A percentile compares a stretch with the other conserved stretches of the same genome.
phyloP scores from a whole-genome alignment of 2,888 invertebrate species.

The Drosophila heteroneura region DNA sequence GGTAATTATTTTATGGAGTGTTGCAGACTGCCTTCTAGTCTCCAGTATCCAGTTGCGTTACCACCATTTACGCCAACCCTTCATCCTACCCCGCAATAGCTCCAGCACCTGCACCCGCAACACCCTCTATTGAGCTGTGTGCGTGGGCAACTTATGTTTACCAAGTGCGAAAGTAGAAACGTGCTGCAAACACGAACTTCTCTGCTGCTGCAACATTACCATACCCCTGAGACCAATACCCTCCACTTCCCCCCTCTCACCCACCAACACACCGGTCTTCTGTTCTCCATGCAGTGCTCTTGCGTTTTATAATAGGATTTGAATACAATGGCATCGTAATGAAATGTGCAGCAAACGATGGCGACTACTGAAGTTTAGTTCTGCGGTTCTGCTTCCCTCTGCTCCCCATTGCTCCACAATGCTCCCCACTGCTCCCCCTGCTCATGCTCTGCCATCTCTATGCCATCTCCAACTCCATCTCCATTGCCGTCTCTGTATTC shows the following conservation, averaged over 20 bases:
- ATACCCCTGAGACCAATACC: not conserved
- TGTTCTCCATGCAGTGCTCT: constrained; percentile 57
- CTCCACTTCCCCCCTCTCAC: not conserved
- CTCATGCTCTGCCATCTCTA: constrained; percentile 11
- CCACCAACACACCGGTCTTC: constrained; percentile 1
- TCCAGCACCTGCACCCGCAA: not conserved
- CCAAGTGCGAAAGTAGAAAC: constrained; percentile 80
- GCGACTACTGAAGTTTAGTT: constrained; percentile 69
- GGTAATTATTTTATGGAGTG: constrained; percentile 78
- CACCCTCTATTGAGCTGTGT: constrained; percentile 29
- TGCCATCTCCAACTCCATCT: constrained; percentile 1
- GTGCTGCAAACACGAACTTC: constrained; percentile 79
- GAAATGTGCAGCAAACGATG: constrained; percentile 80
- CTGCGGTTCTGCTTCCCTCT: constrained; percentile 60
- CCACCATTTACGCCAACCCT: not conserved
- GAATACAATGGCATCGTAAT: constrained; percentile 79
- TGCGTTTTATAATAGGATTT: constrained; percentile 78
- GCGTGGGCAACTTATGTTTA: constrained; percentile 78
- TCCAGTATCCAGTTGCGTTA: constrained; percentile 11
- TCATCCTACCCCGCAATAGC: not conserved
- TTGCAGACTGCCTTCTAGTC: constrained; percentile 43
- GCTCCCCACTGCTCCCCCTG: not conserved
- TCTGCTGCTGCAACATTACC: constrained; percentile 51
- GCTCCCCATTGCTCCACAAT: not conserved
- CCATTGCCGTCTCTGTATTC: constrained; percentile 5